These are phyloP conservation scores for Danio rerio DNA, from an alignment of 2,113 vertebrate species.

Conservation along the genomic window DNA sequence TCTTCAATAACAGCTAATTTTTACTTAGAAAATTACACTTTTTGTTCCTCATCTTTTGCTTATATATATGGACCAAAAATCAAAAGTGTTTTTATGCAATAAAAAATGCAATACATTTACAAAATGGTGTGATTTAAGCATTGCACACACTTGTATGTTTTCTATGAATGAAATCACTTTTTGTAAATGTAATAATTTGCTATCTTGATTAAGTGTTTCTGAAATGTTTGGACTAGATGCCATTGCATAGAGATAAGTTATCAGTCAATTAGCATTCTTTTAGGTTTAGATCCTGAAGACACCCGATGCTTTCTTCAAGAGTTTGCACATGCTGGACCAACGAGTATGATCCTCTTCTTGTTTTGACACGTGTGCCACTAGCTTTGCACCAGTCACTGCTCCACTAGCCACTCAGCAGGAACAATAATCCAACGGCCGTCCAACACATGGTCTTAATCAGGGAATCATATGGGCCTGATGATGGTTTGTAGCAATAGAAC, in stretches of 20 bases:
- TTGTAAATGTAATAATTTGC: too few species aligned
- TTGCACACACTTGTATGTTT: too few species aligned
- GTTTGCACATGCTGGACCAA: too few species aligned
- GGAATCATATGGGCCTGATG: constrained; percentile 81
- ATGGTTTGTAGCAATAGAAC: constrained; percentile 85
- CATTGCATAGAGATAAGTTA: background rate
- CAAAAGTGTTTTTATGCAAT: too few species aligned
- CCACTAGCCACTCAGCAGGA: constrained; percentile 69
- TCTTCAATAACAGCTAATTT: background rate
- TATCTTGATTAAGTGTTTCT: background rate
- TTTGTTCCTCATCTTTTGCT: too few species aligned
- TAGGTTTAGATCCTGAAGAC: too few species aligned
- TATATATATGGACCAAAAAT: too few species aligned
- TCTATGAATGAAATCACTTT: too few species aligned
- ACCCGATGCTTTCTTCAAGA: too few species aligned
- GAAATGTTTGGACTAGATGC: background rate
- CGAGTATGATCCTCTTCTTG: constrained; percentile 76
- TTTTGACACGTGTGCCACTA: constrained; percentile 80
- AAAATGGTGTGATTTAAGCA: too few species aligned
- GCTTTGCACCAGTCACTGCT: constrained; percentile 50
- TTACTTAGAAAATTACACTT: too few species aligned
- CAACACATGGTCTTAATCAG: constrained; percentile 92
- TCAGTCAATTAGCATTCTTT: background rate
- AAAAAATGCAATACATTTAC: too few species aligned
- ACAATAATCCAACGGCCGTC: constrained; percentile 75